phyloP scores from a whole-genome alignment of 2,113 vertebrate genomes.

The Aldabrachelys gigantea region DNA sequence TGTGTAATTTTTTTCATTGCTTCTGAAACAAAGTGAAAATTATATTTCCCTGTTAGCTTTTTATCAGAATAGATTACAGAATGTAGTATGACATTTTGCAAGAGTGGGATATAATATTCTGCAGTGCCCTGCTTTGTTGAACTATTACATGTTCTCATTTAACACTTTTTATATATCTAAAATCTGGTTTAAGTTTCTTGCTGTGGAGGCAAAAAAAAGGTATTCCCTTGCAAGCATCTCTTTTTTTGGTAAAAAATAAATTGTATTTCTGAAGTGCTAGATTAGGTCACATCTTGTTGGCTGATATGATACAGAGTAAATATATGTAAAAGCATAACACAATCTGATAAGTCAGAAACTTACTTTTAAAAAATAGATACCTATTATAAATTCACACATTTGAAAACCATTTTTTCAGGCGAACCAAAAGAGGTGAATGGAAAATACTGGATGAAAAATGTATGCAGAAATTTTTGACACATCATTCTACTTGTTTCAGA shows the following conservation, averaged over 20 bases:
- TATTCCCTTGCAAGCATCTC: not conserved
- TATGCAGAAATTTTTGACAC: not conserved
- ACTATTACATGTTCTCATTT: not conserved
- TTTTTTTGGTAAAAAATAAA: constrained; percentile 15
- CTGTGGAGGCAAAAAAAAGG: not conserved
- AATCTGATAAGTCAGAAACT: not conserved
- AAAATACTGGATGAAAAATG: not conserved
- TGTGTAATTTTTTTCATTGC: not conserved
- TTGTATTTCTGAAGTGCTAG: constrained; percentile 11
- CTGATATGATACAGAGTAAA: not conserved
- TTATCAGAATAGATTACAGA: not conserved
- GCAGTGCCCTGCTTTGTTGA: not conserved
- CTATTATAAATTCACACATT: constrained; percentile 16
- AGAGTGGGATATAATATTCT: not conserved
- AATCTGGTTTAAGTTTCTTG: not conserved
- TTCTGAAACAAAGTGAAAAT: not conserved
- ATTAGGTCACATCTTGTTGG: not conserved
- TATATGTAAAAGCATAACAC: not conserved
- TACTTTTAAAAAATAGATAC: not conserved
- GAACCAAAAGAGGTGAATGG: not conserved
- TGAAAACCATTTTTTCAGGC: not conserved
- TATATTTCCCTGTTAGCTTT: not conserved
- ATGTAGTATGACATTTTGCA: not conserved
- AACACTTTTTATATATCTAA: not conserved
- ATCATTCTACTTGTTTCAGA: not conserved